These are phyloP conservation scores for Astreopora myriophthalma DNA, from an alignment of 64 coral and sea anemone genomes.

Conservation along the genomic window DNA sequence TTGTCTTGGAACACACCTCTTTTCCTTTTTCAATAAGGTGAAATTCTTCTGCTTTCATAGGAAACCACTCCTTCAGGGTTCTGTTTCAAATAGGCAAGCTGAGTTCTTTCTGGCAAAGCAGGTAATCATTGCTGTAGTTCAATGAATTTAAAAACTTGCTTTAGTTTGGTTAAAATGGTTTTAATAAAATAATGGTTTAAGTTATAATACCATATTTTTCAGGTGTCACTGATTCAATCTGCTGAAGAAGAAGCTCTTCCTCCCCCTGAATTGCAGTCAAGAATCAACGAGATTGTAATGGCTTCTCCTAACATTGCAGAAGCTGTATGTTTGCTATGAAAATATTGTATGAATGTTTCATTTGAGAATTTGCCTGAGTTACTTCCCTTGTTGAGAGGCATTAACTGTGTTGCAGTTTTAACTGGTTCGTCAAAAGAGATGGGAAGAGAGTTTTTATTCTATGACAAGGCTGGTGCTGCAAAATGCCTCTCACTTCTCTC, in stretches of 20 bases:
- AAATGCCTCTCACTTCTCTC: too few relatives aligned
- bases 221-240: conserved; percentile 84
- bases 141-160: too few relatives aligned
- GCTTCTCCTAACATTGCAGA: conserved; percentile 88
- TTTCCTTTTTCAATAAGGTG: not conserved
- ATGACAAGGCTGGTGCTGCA: too few relatives aligned
- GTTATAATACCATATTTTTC: not conserved
- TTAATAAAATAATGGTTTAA: not conserved
- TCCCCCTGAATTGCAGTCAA: conserved; percentile 80
- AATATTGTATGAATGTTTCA: not conserved
- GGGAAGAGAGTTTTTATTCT: too few relatives aligned
- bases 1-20: not conserved
- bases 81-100: conserved; percentile 83
- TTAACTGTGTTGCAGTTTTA: too few relatives aligned
- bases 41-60: not conserved
- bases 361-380: not conserved
- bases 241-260: conserved; percentile 83
- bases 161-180: too few relatives aligned
- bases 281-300: conserved; percentile 72
- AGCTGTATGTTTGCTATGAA: conserved; percentile 54
- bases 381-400: not conserved
- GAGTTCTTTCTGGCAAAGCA: conserved; percentile 91
- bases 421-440: too few relatives aligned
- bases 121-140: not conserved
- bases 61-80: conserved; percentile 11